These are phyloP conservation scores for Chloropsis cyanopogon DNA, from an alignment of 2,113 vertebrate genomes.

Conservation along the genomic window DNA sequence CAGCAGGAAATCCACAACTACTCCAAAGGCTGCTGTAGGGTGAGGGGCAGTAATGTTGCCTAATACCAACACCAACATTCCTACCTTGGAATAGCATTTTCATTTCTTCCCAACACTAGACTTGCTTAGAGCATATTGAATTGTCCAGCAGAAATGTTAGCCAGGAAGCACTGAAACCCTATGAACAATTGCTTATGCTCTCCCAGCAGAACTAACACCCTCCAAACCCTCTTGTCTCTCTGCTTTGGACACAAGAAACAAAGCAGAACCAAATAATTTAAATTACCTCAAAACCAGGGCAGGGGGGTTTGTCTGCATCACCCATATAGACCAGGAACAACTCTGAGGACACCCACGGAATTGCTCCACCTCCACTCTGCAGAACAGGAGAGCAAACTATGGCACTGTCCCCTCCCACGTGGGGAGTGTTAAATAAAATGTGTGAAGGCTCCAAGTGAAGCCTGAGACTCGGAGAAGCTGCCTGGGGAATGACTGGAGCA, in stretches of 20 bases:
- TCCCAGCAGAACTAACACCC: neutral
- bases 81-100: neutral
- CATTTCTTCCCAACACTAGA: neutral
- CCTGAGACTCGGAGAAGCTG: neutral
- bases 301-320: neutral
- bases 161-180: neutral
- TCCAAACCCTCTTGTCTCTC: neutral
- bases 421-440: fast-evolving
- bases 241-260: neutral
- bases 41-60: neutral
- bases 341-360: fast-evolving
- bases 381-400: fast-evolving
- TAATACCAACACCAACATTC: neutral
- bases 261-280: neutral
- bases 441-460: neutral
- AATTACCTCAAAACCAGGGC: neutral
- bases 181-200: neutral
- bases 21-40: neutral
- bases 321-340: neutral
- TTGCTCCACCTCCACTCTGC: neutral
- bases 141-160: neutral
- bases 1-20: neutral
- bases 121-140: neutral
- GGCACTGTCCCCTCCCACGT: neutral
- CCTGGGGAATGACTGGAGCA: neutral